These are phyloP conservation scores for Procambarus virginalis DNA, from an alignment of 1,140 invertebrate genomes.

Conservation along the genomic window DNA sequence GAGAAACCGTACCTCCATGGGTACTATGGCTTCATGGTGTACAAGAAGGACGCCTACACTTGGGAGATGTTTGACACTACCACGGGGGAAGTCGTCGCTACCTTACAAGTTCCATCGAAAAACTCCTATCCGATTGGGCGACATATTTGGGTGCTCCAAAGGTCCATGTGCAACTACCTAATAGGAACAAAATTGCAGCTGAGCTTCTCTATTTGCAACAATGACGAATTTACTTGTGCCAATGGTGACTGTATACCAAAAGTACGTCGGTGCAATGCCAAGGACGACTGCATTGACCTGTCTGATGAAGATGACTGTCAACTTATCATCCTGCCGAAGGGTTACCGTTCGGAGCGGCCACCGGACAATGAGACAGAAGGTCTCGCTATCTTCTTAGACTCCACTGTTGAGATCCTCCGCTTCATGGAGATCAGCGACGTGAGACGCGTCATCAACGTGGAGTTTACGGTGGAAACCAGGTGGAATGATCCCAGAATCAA, in stretches of 20 bases:
- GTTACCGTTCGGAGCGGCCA: conserved; percentile 49
- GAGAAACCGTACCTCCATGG: conserved; percentile 64
- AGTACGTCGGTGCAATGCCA: conserved; percentile 57
- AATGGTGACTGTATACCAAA: conserved; percentile 66
- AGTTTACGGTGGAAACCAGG: conserved; percentile 45
- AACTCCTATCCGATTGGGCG: conserved; percentile 58
- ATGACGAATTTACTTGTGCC: conserved; percentile 66
- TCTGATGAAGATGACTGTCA: conserved; percentile 66
- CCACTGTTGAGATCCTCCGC: conserved; percentile 47
- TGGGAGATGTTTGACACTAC: conserved; percentile 62
- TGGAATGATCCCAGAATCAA: conserved; percentile 60
- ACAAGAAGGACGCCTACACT: conserved; percentile 41
- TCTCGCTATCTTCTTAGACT: conserved; percentile 26
- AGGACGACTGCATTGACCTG: conserved; percentile 65
- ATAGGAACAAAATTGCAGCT: conserved; percentile 45
- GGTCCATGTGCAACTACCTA: conserved; percentile 53
- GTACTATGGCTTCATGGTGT: conserved; percentile 55
- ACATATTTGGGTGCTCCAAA: conserved; percentile 37
- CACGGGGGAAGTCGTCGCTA: conserved; percentile 32
- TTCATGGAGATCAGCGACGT: conserved; percentile 64
- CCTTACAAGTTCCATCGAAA: conserved; percentile 44
- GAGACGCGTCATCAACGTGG: conserved; percentile 53
- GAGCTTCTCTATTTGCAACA: conserved; percentile 61
- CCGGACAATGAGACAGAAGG: conserved; percentile 52
- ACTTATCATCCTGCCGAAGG: conserved; percentile 50